Evolutionary conservation across 2,888 invertebrate species (phyloP), one percentile per base, ranked within the genome.

Genomic region (Lottia scabra): DNA sequence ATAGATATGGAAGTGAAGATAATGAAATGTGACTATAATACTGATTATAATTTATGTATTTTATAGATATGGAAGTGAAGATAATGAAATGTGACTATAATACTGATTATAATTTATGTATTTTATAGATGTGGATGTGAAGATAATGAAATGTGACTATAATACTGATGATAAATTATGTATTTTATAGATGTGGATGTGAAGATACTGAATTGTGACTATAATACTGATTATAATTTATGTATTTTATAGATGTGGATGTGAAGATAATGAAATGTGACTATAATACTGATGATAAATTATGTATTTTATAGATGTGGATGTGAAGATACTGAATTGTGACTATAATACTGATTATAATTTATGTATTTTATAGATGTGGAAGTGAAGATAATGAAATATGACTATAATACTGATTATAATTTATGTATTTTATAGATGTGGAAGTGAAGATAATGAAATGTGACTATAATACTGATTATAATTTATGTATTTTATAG

Each of bases 311-410:
- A 0, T 75, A 88, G 88, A 74, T 85, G 89, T 74, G 85, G 87
- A 48, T 92, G 92, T 15, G 92, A 92, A 74, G 83, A 90, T 66
- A 93, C 94, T 0, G 98, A 97, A 88, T 89, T 93, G 64, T 90
- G 3, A 30, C 30, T 30, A 30, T 30, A 30, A 30, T 30, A 30
- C 2, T 30, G 38, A 38, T 38, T 4, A 30, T 30, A 10, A 38
- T 38, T 38, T 38, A 10, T 38, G 8, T 38, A 38, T 38, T 30
- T 38, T 38, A 43, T 5, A 27, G 46, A 44, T 16, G 48, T 74
- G 38, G 44, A 30, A 43, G 30, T 30, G 30, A 30, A 30, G 30
- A 30, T 30, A 30, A 30, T 30, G 30, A 30, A 30, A 30, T 30
- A 5, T 30, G 3, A 30, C 30, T 30, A 30, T 30, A 30, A 30